A percentile compares a stretch with the other conserved stretches of the same genome.
Conservation (phyloP, 2,113 vertebrate genomes). For the Brachionichthys hirsutus region DNA sequence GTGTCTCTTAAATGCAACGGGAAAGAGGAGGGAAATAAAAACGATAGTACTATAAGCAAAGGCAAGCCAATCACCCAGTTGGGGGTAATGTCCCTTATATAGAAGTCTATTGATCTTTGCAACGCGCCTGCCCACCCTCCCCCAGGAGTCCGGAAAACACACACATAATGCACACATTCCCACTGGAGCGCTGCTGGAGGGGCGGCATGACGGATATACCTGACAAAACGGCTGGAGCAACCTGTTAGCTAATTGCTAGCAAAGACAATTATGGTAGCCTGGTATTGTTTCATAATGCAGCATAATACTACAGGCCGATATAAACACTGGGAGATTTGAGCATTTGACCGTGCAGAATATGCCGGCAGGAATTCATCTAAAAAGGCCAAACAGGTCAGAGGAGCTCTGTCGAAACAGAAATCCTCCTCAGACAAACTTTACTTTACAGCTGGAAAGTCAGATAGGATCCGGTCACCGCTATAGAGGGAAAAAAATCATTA, state of each 20-base stretch:
- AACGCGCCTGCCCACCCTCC: constrained; percentile 70
- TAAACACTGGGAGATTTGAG: constrained; percentile 93
- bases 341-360: constrained; percentile 86
- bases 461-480: too few species aligned
- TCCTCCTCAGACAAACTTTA: too few species aligned
- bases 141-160: constrained; percentile 71
- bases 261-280: constrained; percentile 99
- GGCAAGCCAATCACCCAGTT: constrained; percentile 88
- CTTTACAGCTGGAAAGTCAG: too few species aligned
- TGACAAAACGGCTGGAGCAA: constrained; percentile 96
- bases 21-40: constrained; percentile 82
- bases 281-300: constrained; percentile 96
- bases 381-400: constrained; percentile 84
- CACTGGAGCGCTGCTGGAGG: constrained; percentile 77
- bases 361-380: constrained; percentile 88
- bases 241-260: constrained; percentile 98
- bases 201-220: constrained; percentile 89
- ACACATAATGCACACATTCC: constrained; percentile 46
- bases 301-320: constrained; percentile 96
- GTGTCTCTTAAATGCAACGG: constrained; percentile 86
- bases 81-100: constrained; percentile 91
- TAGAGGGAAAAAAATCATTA: too few species aligned
- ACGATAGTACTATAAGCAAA: constrained; percentile 81
- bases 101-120: constrained; percentile 95
- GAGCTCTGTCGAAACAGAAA: constrained; percentile 62